phyloP scores from a whole-genome alignment of 2,888 invertebrate species.

The Plagodis dolabraria region DNA sequence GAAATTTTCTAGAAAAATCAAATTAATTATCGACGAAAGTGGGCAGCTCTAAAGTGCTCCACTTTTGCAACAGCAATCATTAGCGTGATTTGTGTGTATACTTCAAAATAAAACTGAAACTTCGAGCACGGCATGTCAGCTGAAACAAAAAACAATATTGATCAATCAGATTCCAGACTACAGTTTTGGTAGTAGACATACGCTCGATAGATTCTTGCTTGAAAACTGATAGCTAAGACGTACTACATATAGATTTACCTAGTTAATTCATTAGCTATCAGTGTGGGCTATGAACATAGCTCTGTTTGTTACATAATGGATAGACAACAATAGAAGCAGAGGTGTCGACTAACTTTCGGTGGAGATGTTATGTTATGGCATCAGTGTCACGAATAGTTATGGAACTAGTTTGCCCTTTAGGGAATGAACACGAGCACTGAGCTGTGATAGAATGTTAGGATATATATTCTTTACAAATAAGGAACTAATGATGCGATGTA shows the following conservation, averaged over 20 bases:
- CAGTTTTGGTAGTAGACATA: conserved; percentile 22
- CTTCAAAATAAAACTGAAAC: conserved; percentile 15
- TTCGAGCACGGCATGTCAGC: too few species aligned
- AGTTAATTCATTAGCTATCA: conserved; percentile 2
- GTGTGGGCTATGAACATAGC: conserved; percentile 22
- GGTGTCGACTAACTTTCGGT: conserved; percentile 33
- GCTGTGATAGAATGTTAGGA: too few species aligned
- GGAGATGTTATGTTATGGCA: conserved; percentile 35
- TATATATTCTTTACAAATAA: too few species aligned
- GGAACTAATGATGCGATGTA: too few species aligned
- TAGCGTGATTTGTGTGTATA: neutral
- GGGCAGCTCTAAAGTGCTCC: too few species aligned
- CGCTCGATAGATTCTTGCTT: conserved; percentile 15
- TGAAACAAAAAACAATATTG: conserved; percentile 30
- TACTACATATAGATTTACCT: conserved; percentile 4
- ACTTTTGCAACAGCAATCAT: too few species aligned
- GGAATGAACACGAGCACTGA: neutral
- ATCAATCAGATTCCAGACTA: conserved; percentile 38
- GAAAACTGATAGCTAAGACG: conserved; percentile 20
- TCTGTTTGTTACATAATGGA: conserved; percentile 38
- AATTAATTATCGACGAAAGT: too few species aligned
- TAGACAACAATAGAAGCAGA: conserved; percentile 31
- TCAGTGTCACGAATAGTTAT: conserved; percentile 41
- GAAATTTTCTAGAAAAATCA: too few species aligned
- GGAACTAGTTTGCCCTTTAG: neutral